phyloP scores from a whole-genome alignment of 2,113 vertebrate genomes.

The Tupaia chinensis region DNA sequence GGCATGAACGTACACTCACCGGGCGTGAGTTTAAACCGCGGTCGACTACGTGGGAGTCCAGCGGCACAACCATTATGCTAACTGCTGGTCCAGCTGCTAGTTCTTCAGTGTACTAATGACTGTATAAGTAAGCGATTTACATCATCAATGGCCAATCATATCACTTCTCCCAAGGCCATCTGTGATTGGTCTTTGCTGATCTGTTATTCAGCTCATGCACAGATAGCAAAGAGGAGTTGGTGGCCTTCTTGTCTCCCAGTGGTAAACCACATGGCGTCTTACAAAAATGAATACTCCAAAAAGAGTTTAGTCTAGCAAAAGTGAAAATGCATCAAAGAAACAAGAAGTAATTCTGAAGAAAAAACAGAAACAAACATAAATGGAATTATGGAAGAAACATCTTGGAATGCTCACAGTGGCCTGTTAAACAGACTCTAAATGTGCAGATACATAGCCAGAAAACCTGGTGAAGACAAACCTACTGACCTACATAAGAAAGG shows the following conservation, averaged over 20 bases:
- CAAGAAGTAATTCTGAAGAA: background rate
- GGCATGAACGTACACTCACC: too few species aligned
- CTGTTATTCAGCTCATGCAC: background rate
- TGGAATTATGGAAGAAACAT: background rate
- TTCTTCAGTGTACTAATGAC: background rate
- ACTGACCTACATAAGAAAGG: background rate
- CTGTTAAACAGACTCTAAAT: background rate
- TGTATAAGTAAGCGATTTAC: background rate
- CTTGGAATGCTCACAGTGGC: background rate
- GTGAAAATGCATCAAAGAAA: constrained; percentile 22
- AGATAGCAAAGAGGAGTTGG: background rate
- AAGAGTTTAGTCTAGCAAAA: background rate
- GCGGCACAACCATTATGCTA: too few species aligned
- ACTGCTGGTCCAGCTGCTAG: background rate
- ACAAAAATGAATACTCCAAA: background rate
- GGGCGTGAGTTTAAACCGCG: too few species aligned
- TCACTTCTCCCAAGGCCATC: background rate
- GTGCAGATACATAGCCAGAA: background rate
- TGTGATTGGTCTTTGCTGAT: background rate
- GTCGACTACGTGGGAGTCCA: too few species aligned
- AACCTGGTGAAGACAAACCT: background rate
- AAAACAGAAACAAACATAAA: background rate
- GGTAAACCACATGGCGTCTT: background rate
- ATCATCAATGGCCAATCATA: background rate
- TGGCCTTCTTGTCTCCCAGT: background rate